A percentile compares a stretch with the other conserved stretches of the same genome.
phyloP scores from a whole-genome alignment of 2,113 vertebrate species.

The Nyctibius bracteatus region DNA sequence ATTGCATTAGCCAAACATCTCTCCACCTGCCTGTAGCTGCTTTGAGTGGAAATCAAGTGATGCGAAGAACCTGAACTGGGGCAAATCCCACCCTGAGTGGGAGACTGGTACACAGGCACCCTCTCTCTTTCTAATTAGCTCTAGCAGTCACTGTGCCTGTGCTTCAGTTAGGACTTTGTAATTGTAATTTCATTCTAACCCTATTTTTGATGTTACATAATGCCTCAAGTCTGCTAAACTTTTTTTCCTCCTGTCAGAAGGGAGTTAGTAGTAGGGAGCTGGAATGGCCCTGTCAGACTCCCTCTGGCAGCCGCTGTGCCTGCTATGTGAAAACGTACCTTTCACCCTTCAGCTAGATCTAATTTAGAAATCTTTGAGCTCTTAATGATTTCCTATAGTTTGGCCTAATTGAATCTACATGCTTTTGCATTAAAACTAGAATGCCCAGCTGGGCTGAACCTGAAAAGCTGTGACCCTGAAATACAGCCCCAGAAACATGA shows the following conservation, averaged over 20 bases:
- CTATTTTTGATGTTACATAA: not conserved
- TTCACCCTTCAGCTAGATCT: slow-evolving; percentile 34
- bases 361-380: slow-evolving; percentile 34
- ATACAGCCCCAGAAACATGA: not conserved
- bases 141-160: not conserved
- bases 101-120: not conserved
- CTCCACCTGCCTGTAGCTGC: not conserved
- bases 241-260: not conserved
- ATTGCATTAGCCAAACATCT: not conserved
- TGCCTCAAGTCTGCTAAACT: not conserved
- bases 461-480: not conserved
- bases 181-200: slow-evolving; percentile 17
- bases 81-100: not conserved
- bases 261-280: not conserved
- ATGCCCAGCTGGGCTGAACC: not conserved
- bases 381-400: slow-evolving; percentile 46
- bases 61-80: not conserved
- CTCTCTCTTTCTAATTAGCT: not conserved
- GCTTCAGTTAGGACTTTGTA: slow-evolving; percentile 4
- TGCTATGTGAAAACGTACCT: not conserved
- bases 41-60: not conserved
- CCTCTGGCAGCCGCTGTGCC: not conserved
- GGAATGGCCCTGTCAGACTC: not conserved
- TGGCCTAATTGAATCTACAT: slow-evolving; percentile 27
- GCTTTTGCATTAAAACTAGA: not conserved